phyloP scores from a whole-genome alignment of 2,888 invertebrate genomes.

The Nomada fabriciana region DNA sequence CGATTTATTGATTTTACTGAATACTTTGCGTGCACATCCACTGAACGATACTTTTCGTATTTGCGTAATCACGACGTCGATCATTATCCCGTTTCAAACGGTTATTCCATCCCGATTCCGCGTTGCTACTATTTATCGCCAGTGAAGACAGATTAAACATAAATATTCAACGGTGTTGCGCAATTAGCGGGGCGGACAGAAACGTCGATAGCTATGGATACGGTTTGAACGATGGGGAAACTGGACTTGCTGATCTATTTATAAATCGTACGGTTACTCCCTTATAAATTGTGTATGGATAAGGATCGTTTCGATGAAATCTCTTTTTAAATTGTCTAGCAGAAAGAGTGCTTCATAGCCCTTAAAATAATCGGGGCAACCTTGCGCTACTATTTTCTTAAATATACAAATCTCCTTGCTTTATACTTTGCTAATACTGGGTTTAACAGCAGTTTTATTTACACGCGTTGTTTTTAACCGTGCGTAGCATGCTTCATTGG shows the following conservation, averaged over 20 bases:
- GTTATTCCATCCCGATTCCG: slow-evolving; percentile 27
- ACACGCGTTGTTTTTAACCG: too few relatives aligned
- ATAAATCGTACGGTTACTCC: slow-evolving; percentile 2
- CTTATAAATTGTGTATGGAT: not conserved
- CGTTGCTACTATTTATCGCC: slow-evolving; percentile 35
- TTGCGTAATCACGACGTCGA: slow-evolving; percentile 31
- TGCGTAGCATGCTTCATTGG: too few relatives aligned
- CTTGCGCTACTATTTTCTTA: too few relatives aligned
- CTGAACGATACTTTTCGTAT: slow-evolving; percentile 35
- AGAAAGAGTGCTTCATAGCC: not conserved
- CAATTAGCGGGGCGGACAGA: slow-evolving; percentile 36
- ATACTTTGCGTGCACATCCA: not conserved
- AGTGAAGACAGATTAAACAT: slow-evolving; percentile 39
- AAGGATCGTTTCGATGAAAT: slow-evolving; percentile 13
- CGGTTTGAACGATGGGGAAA: slow-evolving; percentile 19
- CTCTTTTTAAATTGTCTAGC: not conserved
- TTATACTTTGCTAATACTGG: too few relatives aligned
- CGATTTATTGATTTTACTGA: slow-evolving; percentile 24
- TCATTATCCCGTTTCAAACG: slow-evolving; percentile 53
- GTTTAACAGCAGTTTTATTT: too few relatives aligned
- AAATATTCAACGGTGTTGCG: slow-evolving; percentile 34
- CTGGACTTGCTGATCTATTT: slow-evolving; percentile 18
- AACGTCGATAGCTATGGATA: slow-evolving; percentile 13
- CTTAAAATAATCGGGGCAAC: not conserved
- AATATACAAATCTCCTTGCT: too few relatives aligned